Base-by-base conservation (phyloP, 2,797 vertebrate species). In the Antrozous pallidus region DNA sequence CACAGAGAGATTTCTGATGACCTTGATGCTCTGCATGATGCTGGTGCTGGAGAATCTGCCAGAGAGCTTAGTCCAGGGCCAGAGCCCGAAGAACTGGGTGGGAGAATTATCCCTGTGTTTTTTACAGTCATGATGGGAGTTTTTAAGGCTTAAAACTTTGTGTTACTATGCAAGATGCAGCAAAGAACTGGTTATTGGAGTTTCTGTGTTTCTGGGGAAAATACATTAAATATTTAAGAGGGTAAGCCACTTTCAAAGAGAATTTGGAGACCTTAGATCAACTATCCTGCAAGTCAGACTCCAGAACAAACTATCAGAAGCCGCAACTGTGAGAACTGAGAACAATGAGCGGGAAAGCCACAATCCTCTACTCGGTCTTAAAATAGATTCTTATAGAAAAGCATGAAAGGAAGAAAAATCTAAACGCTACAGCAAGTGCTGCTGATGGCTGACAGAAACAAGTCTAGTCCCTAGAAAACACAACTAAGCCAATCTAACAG, bases 341-440 rank as follows among this genome's bases (percentile, higher is more conserved):
- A 94, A 86, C 38, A 63, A 92, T 81, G 58, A 91, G 31, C 56
- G 38, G 2, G 36, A 73, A 83, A 73, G 38, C 16, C 36, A 10
- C 5, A 65, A 40, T 75, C 38, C 54, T 79, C 65, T 49, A 22
- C 82, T 86, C 10, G 42, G 31, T 42, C 83, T 93, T 88, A 74
- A 92, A 91, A 89, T 65, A 93, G 74, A 71, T 31, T 45, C 51
- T 87, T 67, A 67, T 1, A 42, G n/a, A 70, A 91, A 74, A 79
- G 49, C 84, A 31, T 40, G 69, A 38, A 58, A 86, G 95, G 65
- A 83, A 40, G 54, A 80, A 42, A 88, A 45, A 80, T 45, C n/a
- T 49, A 26, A 65, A 65, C 22, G 56, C 40, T 49, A 13, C 13
- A 70, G 13, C 67, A 81, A 70, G 56, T 22, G 63, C 38, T 51